Percentiles rank a stretch among this genome's conserved stretches.
These are phyloP conservation scores for Poeciliopsis infans DNA, from an alignment of 2,797 vertebrate species.

Conservation along the genomic window DNA sequence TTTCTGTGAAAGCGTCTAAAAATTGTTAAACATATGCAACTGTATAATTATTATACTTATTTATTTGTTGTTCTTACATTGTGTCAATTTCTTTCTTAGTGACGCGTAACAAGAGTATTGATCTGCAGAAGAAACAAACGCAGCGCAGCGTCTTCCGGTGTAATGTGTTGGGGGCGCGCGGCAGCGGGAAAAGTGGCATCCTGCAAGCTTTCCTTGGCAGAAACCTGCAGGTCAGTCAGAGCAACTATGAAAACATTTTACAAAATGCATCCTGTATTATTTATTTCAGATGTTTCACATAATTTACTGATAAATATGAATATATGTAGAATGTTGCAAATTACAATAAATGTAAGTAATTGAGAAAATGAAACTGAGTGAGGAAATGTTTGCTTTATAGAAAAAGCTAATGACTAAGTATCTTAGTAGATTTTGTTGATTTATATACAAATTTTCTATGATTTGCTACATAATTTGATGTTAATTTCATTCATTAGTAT, in stretches of 20 bases:
- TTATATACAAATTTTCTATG: not conserved
- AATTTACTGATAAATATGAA: not conserved
- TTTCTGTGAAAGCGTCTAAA: not conserved
- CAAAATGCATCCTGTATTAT: not conserved
- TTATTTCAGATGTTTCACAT: not conserved
- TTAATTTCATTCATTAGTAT: not conserved
- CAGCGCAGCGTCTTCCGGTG: slow-evolving; percentile 97
- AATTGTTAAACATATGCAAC: not conserved
- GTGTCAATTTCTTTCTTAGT: slow-evolving; percentile 76
- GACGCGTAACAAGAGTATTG: slow-evolving; percentile 96
- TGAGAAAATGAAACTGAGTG: not conserved
- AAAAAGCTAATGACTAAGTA: not conserved
- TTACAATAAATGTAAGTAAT: not conserved
- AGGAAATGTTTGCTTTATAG: not conserved
- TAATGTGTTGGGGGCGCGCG: slow-evolving; percentile 89
- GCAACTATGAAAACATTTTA: not conserved
- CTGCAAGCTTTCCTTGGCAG: slow-evolving; percentile 92
- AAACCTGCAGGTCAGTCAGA: slow-evolving; percentile 84
- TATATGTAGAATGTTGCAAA: not conserved
- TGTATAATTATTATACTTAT: not conserved
- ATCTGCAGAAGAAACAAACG: slow-evolving; percentile 98
- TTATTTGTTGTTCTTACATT: not conserved
- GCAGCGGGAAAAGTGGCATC: slow-evolving; percentile 92
- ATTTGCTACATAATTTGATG: not conserved
- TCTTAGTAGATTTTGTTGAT: not conserved